Percentiles rank a stretch among this genome's conserved stretches.
Conservation (phyloP, 2,888 invertebrate species). For the Drosophila acutilabella region DNA sequence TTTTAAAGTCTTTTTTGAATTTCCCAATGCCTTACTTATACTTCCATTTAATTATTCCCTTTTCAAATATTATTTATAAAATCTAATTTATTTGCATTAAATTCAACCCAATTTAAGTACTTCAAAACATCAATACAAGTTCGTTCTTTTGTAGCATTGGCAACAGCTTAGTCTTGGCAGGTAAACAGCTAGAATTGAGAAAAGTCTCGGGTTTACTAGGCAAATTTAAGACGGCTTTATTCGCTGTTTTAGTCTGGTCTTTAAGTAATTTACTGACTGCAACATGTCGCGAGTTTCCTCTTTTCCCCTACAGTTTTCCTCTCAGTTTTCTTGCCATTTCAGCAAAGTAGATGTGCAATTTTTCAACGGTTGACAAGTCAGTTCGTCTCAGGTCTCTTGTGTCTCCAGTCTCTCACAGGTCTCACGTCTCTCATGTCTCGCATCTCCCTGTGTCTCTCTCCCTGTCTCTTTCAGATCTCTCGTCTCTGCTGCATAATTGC, state of each 20-base stretch:
- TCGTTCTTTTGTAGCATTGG: neutral
- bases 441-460: neutral
- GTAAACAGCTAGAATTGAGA: slow-evolving; percentile 13
- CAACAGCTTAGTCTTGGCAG: slow-evolving; percentile 6
- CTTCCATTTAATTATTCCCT: too few relatives aligned
- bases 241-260: slow-evolving; percentile 49
- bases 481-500: slow-evolving; percentile 71
- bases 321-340: neutral
- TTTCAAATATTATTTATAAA: too few relatives aligned
- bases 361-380: slow-evolving; percentile 74
- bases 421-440: neutral
- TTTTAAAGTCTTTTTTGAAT: too few relatives aligned
- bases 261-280: slow-evolving; percentile 71
- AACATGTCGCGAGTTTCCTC: slow-evolving; percentile 36
- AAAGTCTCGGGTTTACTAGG: slow-evolving; percentile 13
- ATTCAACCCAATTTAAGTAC: too few relatives aligned
- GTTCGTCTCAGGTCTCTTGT: neutral
- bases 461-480: slow-evolving; percentile 13
- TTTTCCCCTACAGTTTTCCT: neutral
- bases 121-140: neutral
- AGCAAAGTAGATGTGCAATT: slow-evolving; percentile 55
- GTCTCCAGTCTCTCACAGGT: neutral
- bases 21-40: too few relatives aligned
- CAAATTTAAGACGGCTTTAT: slow-evolving; percentile 47
- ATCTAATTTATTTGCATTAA: too few relatives aligned